Percentiles rank a stretch among this genome's conserved stretches.
phyloP scores from a whole-genome alignment of 2,888 invertebrate genomes.

The Calephelis perditalis region DNA sequence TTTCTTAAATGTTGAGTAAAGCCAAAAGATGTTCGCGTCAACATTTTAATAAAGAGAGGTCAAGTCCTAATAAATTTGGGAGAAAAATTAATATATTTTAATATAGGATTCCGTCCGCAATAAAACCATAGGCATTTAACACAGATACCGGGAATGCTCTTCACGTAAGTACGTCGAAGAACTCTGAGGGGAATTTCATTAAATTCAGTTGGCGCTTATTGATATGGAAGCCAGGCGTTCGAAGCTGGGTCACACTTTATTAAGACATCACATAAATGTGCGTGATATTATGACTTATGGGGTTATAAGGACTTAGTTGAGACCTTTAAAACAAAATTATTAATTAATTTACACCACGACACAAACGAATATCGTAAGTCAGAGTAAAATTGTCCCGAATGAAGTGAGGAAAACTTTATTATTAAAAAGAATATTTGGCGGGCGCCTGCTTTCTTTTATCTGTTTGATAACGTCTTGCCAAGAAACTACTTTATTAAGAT shows the following conservation, averaged over 20 bases:
- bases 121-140: slow-evolving; percentile 29
- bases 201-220: slow-evolving; percentile 54
- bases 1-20: no score
- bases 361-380: not conserved
- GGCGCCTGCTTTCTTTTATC: not conserved
- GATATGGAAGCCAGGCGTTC: slow-evolving; percentile 65
- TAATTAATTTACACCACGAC: not conserved
- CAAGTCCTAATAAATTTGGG: slow-evolving; percentile 4
- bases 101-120: slow-evolving; percentile 15
- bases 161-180: slow-evolving; percentile 31
- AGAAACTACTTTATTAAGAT: no score
- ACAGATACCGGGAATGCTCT: slow-evolving; percentile 29
- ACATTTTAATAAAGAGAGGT: not conserved
- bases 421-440: not conserved
- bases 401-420: not conserved
- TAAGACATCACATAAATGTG: slow-evolving; percentile 71
- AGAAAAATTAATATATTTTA: slow-evolving; percentile 13
- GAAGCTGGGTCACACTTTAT: slow-evolving; percentile 66
- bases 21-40: not conserved
- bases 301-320: slow-evolving; percentile 2
- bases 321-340: slow-evolving; percentile 13
- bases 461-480: not conserved
- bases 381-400: not conserved
- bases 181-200: slow-evolving; percentile 38
- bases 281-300: slow-evolving; percentile 63